Evolutionary conservation across 2,113 vertebrate genomes (phyloP).

Genomic region (Eretmochelys imbricata): DNA sequence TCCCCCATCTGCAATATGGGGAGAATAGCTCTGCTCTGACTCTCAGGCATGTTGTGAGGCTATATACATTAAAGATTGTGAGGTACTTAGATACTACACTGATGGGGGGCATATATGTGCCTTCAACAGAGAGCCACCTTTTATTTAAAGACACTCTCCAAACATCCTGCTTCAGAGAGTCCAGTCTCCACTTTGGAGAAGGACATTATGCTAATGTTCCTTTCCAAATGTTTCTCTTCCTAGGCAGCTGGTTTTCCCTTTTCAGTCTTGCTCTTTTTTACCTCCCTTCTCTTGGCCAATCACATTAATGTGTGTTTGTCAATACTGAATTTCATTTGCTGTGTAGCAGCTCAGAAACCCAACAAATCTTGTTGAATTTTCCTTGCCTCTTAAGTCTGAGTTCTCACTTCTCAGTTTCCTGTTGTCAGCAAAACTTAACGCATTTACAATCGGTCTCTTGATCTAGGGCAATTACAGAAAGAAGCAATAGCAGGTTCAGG

Average conservation of each 20-base stretch:
- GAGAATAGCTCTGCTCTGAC: background rate
- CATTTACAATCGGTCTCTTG: slow-evolving; percentile 78
- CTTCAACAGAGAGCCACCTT: background rate
- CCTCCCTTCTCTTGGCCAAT: slow-evolving; percentile 62
- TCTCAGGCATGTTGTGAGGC: background rate
- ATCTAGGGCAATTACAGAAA: slow-evolving; percentile 82
- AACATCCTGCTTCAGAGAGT: background rate
- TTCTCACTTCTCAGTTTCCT: slow-evolving; percentile 69
- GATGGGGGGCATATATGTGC: background rate
- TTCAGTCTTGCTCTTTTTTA: background rate
- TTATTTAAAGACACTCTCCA: background rate
- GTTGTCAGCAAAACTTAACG: slow-evolving; percentile 80
- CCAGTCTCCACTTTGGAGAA: rapidly evolving
- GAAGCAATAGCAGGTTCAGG: slow-evolving; percentile 67
- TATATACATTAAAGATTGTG: background rate
- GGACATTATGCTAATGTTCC: rapidly evolving
- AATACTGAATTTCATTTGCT: slow-evolving; percentile 79
- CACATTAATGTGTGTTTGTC: slow-evolving; percentile 76
- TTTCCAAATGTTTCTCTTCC: slow-evolving; percentile 35
- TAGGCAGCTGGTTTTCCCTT: slow-evolving; percentile 62
- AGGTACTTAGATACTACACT: background rate
- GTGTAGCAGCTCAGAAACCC: slow-evolving; percentile 46
- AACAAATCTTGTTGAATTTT: slow-evolving; percentile 79
- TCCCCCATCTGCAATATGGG: background rate
- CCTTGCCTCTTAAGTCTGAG: slow-evolving; percentile 69